Base-by-base conservation (phyloP, 1,140 invertebrate species). In the Branchinecta lindahli region DNA sequence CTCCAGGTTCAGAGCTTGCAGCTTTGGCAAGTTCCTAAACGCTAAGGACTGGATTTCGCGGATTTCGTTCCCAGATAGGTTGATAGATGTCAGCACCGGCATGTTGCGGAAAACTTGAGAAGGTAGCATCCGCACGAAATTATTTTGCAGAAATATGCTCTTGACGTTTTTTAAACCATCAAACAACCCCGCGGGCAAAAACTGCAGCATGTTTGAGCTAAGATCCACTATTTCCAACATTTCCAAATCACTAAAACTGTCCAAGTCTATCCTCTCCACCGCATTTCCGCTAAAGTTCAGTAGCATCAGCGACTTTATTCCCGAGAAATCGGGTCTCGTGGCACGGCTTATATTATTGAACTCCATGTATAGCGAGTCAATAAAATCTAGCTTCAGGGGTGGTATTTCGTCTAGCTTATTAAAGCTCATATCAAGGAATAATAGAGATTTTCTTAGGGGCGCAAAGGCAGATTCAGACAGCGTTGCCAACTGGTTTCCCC, bases 241-340 rank as follows among this genome's bases (percentile, higher is more conserved):
- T 4, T 80, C 78, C 45, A 88, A 78, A n/a, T 84, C 79, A 46
- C 84, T 82, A 46, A 88, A 86, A 73, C 68, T 73, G 78, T 83
- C 65, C 81, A 80, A 8, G 83, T 84, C 46, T 86, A 75, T 0
- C 9, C 81, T 79, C 65, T 91, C 80, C 73, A 90, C 83, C 8
- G 83, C 82, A 77, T 93, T 93, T 8, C 84, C 81, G 73, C 89
- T 91, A 12, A 94, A 77, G 77, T 92, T 91, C 0, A 94, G 78
- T 75, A 85, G 82, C n/a, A 84, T 81, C 45, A 94, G 77, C 66
- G 83, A 84, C 0, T 84, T 81, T 44, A 92, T 78, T n/a, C 84
- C 80, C 6, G 83, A 80, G 70, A 94, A 91, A 0, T 86, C 84
- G 45, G 84, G 85, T 1, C 70, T 73, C 0, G 72, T 72, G 12